Evolutionary conservation across 2,113 vertebrate species (phyloP).

Genomic region (Oreocharis arfaki): DNA sequence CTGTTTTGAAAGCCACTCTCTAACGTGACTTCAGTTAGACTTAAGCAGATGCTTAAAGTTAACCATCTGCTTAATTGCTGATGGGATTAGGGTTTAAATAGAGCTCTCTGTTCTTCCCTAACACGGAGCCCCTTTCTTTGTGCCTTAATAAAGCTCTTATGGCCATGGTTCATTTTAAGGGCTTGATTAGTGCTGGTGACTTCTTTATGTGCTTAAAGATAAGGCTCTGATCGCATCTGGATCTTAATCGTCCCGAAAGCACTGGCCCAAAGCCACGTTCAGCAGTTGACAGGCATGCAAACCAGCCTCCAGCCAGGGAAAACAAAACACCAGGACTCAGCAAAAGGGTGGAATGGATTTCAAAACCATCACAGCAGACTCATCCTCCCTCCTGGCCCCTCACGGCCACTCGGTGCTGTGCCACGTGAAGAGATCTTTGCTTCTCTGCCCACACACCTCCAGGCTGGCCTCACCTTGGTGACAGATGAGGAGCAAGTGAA

Average conservation of each 20-base stretch:
- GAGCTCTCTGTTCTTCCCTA: not conserved
- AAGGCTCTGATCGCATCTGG: not conserved
- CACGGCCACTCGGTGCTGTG: not conserved
- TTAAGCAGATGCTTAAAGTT: constrained; percentile 12
- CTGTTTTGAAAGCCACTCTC: not conserved
- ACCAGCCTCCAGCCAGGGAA: not conserved
- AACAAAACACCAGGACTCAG: not conserved
- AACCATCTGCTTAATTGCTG: constrained; percentile 29
- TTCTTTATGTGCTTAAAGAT: not conserved
- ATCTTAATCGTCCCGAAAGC: not conserved
- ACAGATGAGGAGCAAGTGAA: not conserved
- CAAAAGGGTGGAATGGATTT: not conserved
- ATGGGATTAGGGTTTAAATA: not conserved
- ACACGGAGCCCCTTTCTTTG: not conserved
- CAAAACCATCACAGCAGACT: accelerated
- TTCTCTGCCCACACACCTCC: not conserved
- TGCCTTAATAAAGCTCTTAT: not conserved
- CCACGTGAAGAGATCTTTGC: too few relatives aligned
- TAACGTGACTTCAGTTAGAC: not conserved
- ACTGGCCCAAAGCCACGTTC: not conserved
- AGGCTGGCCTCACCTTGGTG: not conserved
- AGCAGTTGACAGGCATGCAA: not conserved
- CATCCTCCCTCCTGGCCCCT: accelerated
- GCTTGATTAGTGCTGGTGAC: not conserved
- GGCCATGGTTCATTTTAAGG: not conserved